Conservation (phyloP, 2,888 invertebrate species). For the Trichogramma dendrolimi region DNA sequence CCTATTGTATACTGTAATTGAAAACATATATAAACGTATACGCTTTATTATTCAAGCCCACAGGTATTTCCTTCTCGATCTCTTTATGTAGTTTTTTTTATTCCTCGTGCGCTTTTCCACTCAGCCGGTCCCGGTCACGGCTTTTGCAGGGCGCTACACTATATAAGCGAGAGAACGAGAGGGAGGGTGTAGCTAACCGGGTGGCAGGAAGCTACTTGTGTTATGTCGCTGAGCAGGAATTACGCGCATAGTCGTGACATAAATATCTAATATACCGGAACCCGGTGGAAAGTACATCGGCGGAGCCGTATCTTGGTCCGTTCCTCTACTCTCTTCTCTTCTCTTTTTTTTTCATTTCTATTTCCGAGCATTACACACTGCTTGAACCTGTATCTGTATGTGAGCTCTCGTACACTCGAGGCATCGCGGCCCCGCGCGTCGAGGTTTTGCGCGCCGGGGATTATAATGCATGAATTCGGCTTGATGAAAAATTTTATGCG, state of each 20-base stretch:
- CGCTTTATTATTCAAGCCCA: too few relatives aligned
- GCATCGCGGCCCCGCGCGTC: too few relatives aligned
- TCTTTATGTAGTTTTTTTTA: too few relatives aligned
- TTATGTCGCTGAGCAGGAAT: conserved; percentile 27
- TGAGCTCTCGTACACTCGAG: too few relatives aligned
- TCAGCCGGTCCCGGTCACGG: too few relatives aligned
- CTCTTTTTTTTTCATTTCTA: not conserved
- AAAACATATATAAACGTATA: too few relatives aligned
- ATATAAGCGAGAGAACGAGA: too few relatives aligned
- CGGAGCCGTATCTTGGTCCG: not conserved
- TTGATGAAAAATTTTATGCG: conserved; percentile 23
- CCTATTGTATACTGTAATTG: too few relatives aligned
- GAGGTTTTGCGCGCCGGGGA: conserved; percentile 19
- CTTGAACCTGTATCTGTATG: too few relatives aligned
- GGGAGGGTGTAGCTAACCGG: conserved; percentile 14
- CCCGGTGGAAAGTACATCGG: conserved; percentile 17
- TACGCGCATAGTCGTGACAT: conserved; percentile 40
- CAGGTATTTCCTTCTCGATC: too few relatives aligned
- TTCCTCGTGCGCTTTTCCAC: too few relatives aligned
- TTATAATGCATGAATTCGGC: conserved; percentile 24
- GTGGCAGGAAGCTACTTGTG: conserved; percentile 23
- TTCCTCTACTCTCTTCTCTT: conserved; percentile 1
- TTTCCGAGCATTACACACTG: conserved; percentile 12
- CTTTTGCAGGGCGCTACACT: too few relatives aligned
- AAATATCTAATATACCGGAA: conserved; percentile 42